A percentile compares a stretch with the other conserved stretches of the same genome.
These are phyloP conservation scores for Tragelaphus buxtoni DNA, from an alignment of 2,113 vertebrate genomes.

Conservation along the genomic window DNA sequence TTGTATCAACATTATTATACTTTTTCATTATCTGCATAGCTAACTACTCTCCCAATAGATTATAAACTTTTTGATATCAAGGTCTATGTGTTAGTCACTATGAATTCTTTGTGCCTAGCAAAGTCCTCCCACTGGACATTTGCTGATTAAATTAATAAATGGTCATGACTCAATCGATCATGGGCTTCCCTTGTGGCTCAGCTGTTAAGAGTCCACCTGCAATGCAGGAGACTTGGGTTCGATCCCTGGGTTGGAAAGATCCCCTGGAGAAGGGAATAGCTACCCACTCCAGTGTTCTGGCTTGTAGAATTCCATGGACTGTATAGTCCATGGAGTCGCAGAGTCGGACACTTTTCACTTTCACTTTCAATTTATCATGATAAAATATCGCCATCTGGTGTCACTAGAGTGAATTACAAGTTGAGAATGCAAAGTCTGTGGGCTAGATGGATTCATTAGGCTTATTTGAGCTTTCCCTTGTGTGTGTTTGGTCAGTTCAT, in stretches of 20 bases:
- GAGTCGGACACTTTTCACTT: background rate
- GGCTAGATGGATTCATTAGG: background rate
- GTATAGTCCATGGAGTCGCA: rapidly evolving
- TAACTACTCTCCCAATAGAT: background rate
- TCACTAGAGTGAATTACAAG: background rate
- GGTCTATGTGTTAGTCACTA: background rate
- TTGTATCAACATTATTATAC: background rate
- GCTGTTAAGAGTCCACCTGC: background rate
- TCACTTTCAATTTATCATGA: background rate
- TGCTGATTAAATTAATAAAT: background rate
- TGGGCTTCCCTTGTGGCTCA: background rate
- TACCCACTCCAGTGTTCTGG: background rate
- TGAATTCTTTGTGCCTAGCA: background rate
- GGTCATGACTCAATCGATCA: background rate
- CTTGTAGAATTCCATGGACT: background rate
- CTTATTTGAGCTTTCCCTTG: background rate
- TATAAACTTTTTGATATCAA: background rate
- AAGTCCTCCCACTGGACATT: background rate
- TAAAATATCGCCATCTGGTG: slow-evolving; percentile 58
- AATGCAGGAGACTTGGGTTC: background rate
- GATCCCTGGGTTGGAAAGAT: background rate
- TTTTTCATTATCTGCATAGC: background rate
- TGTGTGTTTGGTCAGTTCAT: background rate
- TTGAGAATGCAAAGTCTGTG: background rate
- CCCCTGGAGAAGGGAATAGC: background rate